Conservation (phyloP, 2,113 vertebrate species). For the Hypocryptadius cinnamomeus region DNA sequence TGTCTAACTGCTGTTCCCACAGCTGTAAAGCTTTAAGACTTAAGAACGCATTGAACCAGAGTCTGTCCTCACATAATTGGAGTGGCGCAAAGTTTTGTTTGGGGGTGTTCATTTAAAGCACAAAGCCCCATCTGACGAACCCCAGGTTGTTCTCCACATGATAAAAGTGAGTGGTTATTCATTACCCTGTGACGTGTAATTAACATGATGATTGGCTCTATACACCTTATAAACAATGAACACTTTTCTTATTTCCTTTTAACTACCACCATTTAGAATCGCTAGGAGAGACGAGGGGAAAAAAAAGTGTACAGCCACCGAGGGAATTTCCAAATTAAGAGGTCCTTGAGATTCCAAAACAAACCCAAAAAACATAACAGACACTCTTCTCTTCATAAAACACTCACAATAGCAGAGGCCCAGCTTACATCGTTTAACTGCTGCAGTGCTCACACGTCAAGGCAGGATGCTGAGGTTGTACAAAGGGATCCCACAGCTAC, state of each 20-base stretch:
- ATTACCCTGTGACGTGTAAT: background rate
- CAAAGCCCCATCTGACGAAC: slow-evolving; percentile 4
- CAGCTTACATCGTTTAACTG: background rate
- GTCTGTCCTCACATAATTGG: slow-evolving; percentile 28
- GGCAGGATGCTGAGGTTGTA: background rate
- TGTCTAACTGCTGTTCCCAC: slow-evolving; percentile 36
- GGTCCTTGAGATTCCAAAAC: background rate
- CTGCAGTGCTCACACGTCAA: background rate
- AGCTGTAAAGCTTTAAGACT: slow-evolving; percentile 46
- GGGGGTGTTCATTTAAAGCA: background rate
- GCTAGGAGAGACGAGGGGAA: too few relatives aligned
- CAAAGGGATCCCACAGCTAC: slow-evolving; percentile 16
- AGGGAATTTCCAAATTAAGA: slow-evolving; percentile 11
- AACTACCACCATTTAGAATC: background rate
- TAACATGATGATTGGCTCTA: background rate
- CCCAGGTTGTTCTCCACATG: background rate
- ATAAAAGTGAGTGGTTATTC: background rate
- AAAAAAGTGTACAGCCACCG: background rate
- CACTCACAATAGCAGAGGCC: background rate
- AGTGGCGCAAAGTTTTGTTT: background rate
- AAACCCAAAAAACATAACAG: background rate
- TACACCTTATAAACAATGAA: background rate
- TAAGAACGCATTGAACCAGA: slow-evolving; percentile 5
- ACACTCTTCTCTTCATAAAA: background rate
- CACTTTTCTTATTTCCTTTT: background rate